Evolutionary conservation across 1,140 invertebrate genomes (phyloP), one percentile per base, ranked within the genome.

Genomic region (Aleiodes sp.): DNA sequence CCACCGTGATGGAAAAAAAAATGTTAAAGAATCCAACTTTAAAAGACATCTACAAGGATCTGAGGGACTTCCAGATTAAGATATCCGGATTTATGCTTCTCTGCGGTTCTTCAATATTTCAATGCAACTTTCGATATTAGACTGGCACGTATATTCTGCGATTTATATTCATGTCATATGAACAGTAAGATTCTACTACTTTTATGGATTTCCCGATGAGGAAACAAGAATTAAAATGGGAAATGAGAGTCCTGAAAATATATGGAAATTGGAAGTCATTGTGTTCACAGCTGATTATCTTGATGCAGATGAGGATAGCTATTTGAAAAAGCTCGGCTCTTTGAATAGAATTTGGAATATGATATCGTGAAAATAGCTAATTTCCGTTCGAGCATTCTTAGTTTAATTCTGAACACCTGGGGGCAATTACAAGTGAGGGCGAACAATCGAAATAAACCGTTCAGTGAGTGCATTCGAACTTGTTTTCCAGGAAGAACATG

Each of bases 321-420:
- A 10, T 6, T 35, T 35, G 31, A 35, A 35, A 35, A 10, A 35
- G 4, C 10, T 35, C 10, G 31, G 31, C 31, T 52, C 46, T n/a
- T n/a, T n/a, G n/a, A n/a, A n/a, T n/a, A n/a, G 7, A 9, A 52
- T 24, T 24, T 24, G 16, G 21, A 9, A 24, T 52, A 24, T 52
- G 21, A 24, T 16, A 52, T 52, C 46, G 21, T 24, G 46, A 19
- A 52, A 52, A 52, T 52, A 3, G 21, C 19, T 24, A 21, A 52
- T 52, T 52, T 52, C 46, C 46, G 46, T 24, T 21, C 19, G 21
- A 24, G 21, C 21, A 3, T 21, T 26, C 9, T 8, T 8, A 52
- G 46, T 52, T 52, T 52, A 52, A 52, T 52, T 52, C 46, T 16
- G 46, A 52, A 52, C 46, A 52, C 46, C 46, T 52, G 46, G 46